phyloP scores from a whole-genome alignment of 2,797 vertebrate species.

The Parotocinclus haroldoi region DNA sequence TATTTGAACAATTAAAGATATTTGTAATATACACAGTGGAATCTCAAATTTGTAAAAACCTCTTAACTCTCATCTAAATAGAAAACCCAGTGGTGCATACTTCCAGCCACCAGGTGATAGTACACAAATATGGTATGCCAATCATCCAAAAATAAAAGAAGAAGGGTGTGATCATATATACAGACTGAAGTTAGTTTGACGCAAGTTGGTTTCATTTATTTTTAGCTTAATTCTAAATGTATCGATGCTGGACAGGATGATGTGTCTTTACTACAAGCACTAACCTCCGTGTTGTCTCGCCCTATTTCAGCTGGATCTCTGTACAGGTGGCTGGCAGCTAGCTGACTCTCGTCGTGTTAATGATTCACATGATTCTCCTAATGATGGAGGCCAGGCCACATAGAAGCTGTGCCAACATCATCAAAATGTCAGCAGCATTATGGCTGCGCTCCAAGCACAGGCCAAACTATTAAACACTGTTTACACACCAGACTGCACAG shows the following conservation, averaged over 20 bases:
- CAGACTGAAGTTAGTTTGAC: no score
- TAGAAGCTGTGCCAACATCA: slow-evolving; percentile 33
- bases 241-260: neutral
- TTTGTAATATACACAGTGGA: no score
- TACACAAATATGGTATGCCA: no score
- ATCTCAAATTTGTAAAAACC: no score
- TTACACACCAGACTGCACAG: neutral
- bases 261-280: neutral
- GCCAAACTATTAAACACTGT: slow-evolving; percentile 29
- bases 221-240: neutral
- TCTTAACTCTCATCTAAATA: no score
- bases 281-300: slow-evolving; percentile 23
- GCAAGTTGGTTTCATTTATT: no score
- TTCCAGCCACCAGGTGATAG: no score
- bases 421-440: slow-evolving; percentile 34
- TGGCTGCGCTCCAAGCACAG: slow-evolving; percentile 18
- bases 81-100: no score
- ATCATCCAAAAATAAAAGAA: no score
- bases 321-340: slow-evolving; percentile 48
- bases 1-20: no score
- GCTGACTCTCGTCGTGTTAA: slow-evolving; percentile 27
- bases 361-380: slow-evolving; percentile 31
- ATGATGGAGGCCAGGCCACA: slow-evolving; percentile 38
- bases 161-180: no score
- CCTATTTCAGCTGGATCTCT: slow-evolving; percentile 37